Evolutionary conservation across 2,888 invertebrate species (phyloP).

Genomic region (Poecilobothrus nobilitatus): DNA sequence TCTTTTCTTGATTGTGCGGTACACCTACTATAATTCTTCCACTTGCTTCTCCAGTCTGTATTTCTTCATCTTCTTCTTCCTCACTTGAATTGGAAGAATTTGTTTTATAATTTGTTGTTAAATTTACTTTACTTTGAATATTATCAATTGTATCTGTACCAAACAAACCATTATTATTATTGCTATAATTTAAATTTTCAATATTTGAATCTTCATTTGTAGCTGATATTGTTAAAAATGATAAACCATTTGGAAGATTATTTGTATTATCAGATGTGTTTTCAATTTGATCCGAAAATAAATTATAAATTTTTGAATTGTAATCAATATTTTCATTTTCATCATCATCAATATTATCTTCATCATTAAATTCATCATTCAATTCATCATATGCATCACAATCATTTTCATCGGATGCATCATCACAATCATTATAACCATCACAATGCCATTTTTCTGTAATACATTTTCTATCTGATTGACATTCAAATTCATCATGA

Average conservation of each 20-base stretch:
- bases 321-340: constrained; percentile 27
- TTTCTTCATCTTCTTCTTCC: constrained; percentile 21
- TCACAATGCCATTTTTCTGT: constrained; percentile 54
- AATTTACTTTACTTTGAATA: neutral
- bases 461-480: constrained; percentile 47
- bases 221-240: constrained; percentile 6
- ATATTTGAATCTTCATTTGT: neutral
- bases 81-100: constrained; percentile 10
- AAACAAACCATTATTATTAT: neutral
- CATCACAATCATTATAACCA: constrained; percentile 52
- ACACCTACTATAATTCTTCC: constrained; percentile 18
- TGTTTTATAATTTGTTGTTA: neutral
- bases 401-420: constrained; percentile 53
- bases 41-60: constrained; percentile 23
- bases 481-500: constrained; percentile 45
- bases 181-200: neutral
- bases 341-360: constrained; percentile 25
- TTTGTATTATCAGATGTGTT: neutral
- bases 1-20: constrained; percentile 19
- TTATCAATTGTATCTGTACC: neutral
- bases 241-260: neutral
- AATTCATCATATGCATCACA: constrained; percentile 43
- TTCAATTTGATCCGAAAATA: neutral
- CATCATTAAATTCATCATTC: constrained; percentile 27
- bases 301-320: neutral